phyloP scores from a whole-genome alignment of 2,797 vertebrate species.

The Anguilla anguilla region DNA sequence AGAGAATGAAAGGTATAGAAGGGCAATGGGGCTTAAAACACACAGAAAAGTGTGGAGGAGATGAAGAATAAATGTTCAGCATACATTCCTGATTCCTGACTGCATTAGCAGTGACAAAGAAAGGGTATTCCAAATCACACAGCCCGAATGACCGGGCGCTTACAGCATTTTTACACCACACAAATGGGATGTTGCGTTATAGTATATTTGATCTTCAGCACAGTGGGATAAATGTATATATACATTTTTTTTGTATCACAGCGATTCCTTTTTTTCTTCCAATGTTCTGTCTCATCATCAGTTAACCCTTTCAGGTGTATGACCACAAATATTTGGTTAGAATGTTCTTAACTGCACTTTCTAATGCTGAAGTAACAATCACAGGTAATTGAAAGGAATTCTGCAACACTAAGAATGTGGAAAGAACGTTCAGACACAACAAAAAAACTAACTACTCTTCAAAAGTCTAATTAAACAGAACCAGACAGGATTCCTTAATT shows the following conservation, averaged over 20 bases:
- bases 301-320: too few species aligned
- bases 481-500: background rate
- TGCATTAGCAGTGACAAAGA: background rate
- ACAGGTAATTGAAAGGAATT: too few species aligned
- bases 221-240: background rate
- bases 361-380: too few species aligned
- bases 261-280: background rate
- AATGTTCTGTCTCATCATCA: background rate
- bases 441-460: too few species aligned
- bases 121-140: background rate
- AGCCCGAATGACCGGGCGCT: background rate
- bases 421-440: too few species aligned
- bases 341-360: too few species aligned
- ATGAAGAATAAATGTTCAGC: background rate
- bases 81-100: background rate
- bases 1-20: background rate
- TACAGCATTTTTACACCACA: background rate
- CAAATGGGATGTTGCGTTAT: background rate
- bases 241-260: background rate
- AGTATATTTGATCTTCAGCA: background rate
- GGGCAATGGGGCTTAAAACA: background rate
- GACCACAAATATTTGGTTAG: too few species aligned
- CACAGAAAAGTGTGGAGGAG: too few species aligned
- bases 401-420: too few species aligned
- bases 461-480: background rate